Evolutionary conservation across 2,113 vertebrate species (phyloP).

Genomic region (Scolopax mira): DNA sequence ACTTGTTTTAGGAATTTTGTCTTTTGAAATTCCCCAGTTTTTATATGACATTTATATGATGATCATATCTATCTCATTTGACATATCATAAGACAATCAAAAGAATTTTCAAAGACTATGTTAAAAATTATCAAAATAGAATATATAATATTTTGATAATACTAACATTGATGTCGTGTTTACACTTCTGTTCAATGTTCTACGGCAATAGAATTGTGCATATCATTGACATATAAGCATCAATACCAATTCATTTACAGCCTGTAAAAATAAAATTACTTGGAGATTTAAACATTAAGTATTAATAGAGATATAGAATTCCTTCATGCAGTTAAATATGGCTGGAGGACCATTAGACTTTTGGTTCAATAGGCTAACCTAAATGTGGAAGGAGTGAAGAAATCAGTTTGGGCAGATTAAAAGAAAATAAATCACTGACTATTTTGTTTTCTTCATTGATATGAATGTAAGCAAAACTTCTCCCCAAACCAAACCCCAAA

Average conservation of each 20-base stretch:
- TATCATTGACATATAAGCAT: not conserved
- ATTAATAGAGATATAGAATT: not conserved
- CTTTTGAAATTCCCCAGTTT: not conserved
- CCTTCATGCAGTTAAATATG: not conserved
- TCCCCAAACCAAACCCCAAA: not conserved
- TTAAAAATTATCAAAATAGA: not conserved
- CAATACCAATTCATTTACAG: not conserved
- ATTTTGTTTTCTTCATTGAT: not conserved
- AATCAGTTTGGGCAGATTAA: not conserved
- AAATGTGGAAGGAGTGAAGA: not conserved
- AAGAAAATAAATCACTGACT: not conserved
- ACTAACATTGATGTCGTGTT: not conserved
- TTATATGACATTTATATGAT: not conserved
- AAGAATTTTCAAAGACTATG: not conserved
- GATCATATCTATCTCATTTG: not conserved
- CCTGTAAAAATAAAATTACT: not conserved
- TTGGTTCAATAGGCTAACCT: accelerated
- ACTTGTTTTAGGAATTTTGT: not conserved
- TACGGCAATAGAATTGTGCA: not conserved
- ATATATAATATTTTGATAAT: not conserved
- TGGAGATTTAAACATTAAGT: not conserved
- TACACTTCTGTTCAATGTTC: not conserved
- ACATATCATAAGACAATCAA: not conserved
- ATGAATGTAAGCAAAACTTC: not conserved
- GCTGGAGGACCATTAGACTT: not conserved